Base-by-base conservation (phyloP, 2,113 vertebrate genomes). In the Zosterops pallidus region DNA sequence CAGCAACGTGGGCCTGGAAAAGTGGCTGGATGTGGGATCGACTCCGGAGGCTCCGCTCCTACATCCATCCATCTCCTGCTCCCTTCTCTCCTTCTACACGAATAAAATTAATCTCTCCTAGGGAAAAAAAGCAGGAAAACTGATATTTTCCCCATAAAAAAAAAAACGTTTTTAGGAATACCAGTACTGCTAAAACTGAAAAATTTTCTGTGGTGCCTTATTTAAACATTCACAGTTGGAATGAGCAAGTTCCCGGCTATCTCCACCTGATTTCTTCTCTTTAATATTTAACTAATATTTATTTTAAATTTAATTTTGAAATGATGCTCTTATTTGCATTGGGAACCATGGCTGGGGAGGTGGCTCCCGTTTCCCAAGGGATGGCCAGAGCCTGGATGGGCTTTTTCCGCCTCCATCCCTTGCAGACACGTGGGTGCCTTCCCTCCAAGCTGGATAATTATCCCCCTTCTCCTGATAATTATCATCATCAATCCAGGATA, bases 221-320 rank as follows among this genome's bases (percentile, higher is more conserved):
- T 85, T 96, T 92, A 92, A 96, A 83, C 91, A 91, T 10, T 18
- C 57, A 65, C 12, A 7, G 70, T 44, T 46, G 71, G 71, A 86
- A 59, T 14, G 84, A 86, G 77, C 35, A 52, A 44, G 53, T 80
- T 70, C 14, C 8, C 5, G 1, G 42, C 56, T 63, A 53, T 92
- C 89, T 94, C 84, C 79, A 86, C 82, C 90, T 72, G 4, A 87
- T 91, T 96, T 94, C 39, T 93, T 83, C 95, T 94, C 92, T 97
- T 97, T 96, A 94, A 97, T 94, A 96, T 97, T 89, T 96, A 93
- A 91, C 83, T 41, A 95, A 33, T 96, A 90, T 95, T 96, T 95
- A 97, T 95, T 96, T 93, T 96, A 96, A 97, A 95, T 96, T 97
- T 95, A 89, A 94, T 97, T 95, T 96, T 92, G 49, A 81, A 94